phyloP scores from a whole-genome alignment of 2,113 vertebrate species.

The Phocoena sinus region DNA sequence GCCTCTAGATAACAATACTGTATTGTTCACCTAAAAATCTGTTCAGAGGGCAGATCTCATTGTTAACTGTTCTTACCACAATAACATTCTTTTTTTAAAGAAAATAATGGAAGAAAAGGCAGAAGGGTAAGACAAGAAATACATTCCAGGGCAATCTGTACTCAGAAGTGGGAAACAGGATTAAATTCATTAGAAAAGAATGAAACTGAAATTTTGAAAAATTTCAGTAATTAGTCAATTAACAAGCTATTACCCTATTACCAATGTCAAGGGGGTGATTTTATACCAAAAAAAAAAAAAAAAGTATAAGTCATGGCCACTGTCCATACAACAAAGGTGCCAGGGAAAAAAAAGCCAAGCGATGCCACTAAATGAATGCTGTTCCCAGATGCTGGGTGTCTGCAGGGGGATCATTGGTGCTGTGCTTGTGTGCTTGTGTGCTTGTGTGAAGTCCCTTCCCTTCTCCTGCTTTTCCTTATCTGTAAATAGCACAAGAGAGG shows the following conservation, averaged over 20 bases:
- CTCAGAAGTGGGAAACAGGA: neutral
- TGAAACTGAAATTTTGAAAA: neutral
- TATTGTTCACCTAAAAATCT: neutral
- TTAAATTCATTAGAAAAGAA: neutral
- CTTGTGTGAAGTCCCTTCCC: neutral
- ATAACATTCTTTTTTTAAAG: neutral
- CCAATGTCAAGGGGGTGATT: neutral
- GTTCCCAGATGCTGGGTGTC: accelerated
- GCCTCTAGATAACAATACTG: neutral
- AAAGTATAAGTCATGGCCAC: accelerated
- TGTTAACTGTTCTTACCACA: neutral
- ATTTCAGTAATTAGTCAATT: neutral
- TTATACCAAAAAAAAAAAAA: neutral
- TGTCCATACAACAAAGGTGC: no score
- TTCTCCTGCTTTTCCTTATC: neutral
- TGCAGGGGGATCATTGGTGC: accelerated
- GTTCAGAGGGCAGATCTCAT: neutral
- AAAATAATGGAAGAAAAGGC: neutral
- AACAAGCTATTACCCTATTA: neutral
- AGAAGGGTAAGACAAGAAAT: neutral
- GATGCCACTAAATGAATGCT: accelerated
- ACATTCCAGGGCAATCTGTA: neutral
- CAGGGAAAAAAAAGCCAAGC: no score
- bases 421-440: neutral
- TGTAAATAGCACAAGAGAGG: neutral